These are phyloP conservation scores for Campylomormyrus numenius DNA, from an alignment of 2,113 vertebrate species.

Conservation along the genomic window DNA sequence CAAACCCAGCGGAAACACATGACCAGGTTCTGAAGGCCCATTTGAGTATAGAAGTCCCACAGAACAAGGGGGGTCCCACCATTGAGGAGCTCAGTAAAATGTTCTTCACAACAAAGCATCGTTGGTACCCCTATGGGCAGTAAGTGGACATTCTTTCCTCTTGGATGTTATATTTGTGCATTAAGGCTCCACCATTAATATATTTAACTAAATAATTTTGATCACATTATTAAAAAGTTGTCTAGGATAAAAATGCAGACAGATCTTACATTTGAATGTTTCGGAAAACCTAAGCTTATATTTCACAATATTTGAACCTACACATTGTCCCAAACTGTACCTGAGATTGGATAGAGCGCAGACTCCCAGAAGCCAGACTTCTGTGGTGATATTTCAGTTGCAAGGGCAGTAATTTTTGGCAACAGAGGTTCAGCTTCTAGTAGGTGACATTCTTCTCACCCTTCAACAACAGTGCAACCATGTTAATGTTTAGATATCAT, in stretches of 20 bases:
- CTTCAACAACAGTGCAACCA: not conserved
- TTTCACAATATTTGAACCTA: not conserved
- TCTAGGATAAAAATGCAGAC: not conserved
- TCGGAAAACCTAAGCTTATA: not conserved
- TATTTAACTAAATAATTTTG: not conserved
- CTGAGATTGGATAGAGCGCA: not conserved
- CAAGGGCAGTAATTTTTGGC: not conserved
- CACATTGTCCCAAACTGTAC: not conserved
- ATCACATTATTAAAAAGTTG: not conserved
- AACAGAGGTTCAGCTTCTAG: not conserved
- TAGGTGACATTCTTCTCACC: not conserved
- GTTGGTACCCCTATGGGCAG: slow-evolving; percentile 89
- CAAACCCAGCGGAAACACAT: slow-evolving; percentile 69
- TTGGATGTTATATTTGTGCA: not conserved
- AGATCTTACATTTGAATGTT: not conserved
- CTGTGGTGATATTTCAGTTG: not conserved
- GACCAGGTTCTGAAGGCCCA: slow-evolving; percentile 81
- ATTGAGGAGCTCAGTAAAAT: slow-evolving; percentile 89
- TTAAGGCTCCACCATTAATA: not conserved
- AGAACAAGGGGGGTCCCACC: slow-evolving; percentile 55
- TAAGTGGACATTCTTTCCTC: slow-evolving; percentile 59
- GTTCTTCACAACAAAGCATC: slow-evolving; percentile 95
- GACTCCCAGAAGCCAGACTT: not conserved
- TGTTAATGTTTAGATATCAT: not conserved
- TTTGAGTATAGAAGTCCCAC: slow-evolving; percentile 58